Evolutionary conservation across 2,888 invertebrate genomes (phyloP).

Genomic region (Drosophila flavopinicola): DNA sequence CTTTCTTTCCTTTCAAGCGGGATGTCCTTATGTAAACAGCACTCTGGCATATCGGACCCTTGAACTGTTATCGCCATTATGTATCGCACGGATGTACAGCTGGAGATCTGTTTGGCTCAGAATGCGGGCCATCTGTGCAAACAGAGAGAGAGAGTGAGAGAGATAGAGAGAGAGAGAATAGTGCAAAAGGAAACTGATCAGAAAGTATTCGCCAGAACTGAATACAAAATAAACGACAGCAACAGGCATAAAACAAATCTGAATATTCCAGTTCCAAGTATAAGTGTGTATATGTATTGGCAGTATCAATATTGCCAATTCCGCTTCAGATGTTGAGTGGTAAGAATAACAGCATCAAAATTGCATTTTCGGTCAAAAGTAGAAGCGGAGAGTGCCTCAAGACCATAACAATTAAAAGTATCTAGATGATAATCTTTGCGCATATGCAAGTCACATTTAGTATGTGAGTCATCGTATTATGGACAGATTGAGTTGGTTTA

Average conservation of each 20-base stretch:
- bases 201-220: background rate
- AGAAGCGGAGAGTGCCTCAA: background rate
- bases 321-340: background rate
- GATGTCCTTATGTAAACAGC: constrained; percentile 28
- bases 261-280: constrained; percentile 1
- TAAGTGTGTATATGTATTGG: background rate
- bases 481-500: too few relatives aligned
- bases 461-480: too few relatives aligned
- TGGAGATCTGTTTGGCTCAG: constrained; percentile 18
- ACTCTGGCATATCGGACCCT: constrained; percentile 13
- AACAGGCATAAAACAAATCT: background rate
- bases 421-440: background rate
- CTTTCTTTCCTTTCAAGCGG: constrained; percentile 6
- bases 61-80: constrained; percentile 22
- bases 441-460: background rate
- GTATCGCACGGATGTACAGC: constrained; percentile 17
- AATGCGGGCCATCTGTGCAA: constrained; percentile 45
- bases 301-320: background rate
- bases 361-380: constrained; percentile 1
- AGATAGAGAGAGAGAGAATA: too few relatives aligned
- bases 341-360: background rate
- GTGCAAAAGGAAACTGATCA: constrained; percentile 18
- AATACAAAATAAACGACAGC: constrained; percentile 8
- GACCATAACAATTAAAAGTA: background rate
- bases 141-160: too few relatives aligned